These are phyloP conservation scores for Pyrgus malvae DNA, from an alignment of 2,888 invertebrate species.

Conservation along the genomic window DNA sequence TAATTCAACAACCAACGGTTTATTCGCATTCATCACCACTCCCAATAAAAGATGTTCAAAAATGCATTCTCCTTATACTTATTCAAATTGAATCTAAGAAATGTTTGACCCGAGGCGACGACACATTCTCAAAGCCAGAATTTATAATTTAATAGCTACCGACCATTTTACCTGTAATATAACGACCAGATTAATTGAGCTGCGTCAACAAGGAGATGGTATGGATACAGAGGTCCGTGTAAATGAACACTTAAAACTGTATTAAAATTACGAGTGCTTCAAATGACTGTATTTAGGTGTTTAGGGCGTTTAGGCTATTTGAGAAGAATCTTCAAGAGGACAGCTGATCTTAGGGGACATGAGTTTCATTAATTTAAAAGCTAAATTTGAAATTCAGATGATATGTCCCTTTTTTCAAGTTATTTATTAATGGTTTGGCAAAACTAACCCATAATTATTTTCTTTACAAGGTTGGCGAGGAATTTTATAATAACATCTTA, in stretches of 20 bases:
- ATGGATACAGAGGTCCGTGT: neutral
- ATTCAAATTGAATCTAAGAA: conserved; percentile 57
- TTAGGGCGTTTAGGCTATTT: conserved; percentile 60
- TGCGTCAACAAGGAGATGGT: neutral
- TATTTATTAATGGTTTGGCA: neutral
- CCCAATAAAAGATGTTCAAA: conserved; percentile 3
- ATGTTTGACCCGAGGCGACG: conserved; percentile 54
- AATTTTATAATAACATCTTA: too few species aligned
- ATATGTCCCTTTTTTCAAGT: neutral
- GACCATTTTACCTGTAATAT: conserved; percentile 26
- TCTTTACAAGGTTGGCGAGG: too few species aligned
- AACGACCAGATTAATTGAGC: neutral
- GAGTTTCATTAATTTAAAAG: conserved; percentile 1
- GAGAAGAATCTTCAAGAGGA: conserved; percentile 47
- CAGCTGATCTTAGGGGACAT: conserved; percentile 31
- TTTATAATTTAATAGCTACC: conserved; percentile 62
- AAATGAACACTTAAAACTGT: conserved; percentile 12
- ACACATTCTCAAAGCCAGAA: conserved; percentile 50
- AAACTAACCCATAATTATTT: too few species aligned
- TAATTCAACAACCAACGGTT: too few species aligned
- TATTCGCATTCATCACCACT: too few species aligned
- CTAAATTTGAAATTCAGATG: conserved; percentile 1
- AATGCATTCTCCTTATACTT: conserved; percentile 43
- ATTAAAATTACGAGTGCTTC: conserved; percentile 32
- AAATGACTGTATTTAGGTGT: conserved; percentile 60